Percentiles rank a stretch among this genome's conserved stretches.
These are phyloP conservation scores for Embiotoca jacksoni DNA, from an alignment of 2,113 vertebrate species.

Conservation along the genomic window DNA sequence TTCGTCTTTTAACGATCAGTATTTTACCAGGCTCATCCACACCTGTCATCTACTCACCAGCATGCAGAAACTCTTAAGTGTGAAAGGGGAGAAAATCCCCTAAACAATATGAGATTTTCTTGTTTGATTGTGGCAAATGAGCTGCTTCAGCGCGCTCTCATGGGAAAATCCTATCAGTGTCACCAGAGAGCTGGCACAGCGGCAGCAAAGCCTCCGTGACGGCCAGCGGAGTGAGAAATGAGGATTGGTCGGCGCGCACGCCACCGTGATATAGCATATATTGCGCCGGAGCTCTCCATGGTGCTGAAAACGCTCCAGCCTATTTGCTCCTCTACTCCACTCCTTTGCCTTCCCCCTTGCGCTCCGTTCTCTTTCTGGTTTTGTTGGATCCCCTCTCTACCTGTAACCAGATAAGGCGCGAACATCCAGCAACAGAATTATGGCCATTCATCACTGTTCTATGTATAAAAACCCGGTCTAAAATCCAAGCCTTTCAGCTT, in stretches of 20 bases:
- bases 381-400: conserved; percentile 27
- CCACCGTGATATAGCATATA: conserved; percentile 7
- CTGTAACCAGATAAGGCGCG: conserved; percentile 33
- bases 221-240: conserved; percentile 67
- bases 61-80: conserved; percentile 26
- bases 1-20: conserved; percentile 29
- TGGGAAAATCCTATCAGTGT: conserved; percentile 65
- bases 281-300: conserved; percentile 71
- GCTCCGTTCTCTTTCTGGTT: conserved; percentile 9
- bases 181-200: conserved; percentile 62
- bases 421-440: conserved; percentile 32
- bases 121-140: conserved; percentile 69
- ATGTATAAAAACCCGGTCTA: conserved; percentile 19
- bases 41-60: not conserved
- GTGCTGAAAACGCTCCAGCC: conserved; percentile 69
- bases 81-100: not conserved
- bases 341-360: not conserved
- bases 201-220: conserved; percentile 65
- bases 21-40: not conserved
- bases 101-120: conserved; percentile 46
- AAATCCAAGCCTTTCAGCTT: conserved; percentile 21
- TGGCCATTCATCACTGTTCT: conserved; percentile 38
- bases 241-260: conserved; percentile 48
- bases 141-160: conserved; percentile 59
- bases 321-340: not conserved